Evolutionary conservation across 64 coral and sea anemone genomes (phyloP).

Genomic region (Porites lutea): DNA sequence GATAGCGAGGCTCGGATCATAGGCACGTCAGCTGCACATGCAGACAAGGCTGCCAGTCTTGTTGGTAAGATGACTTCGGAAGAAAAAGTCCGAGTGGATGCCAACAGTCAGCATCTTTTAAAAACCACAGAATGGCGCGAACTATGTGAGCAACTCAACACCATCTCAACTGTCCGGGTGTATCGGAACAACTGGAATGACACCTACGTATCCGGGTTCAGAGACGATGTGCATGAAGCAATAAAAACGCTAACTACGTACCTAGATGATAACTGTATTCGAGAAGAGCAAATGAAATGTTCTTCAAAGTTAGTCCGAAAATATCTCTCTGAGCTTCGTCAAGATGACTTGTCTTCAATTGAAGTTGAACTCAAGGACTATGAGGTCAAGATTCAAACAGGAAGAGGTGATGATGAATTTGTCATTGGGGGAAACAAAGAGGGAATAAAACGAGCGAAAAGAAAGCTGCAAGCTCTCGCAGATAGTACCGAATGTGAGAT

Average conservation of each 20-base stretch:
- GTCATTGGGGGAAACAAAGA: background rate
- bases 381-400: background rate
- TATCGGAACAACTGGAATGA: conserved; percentile 19
- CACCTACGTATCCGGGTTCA: conserved; percentile 57
- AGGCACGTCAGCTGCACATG: conserved; percentile 35
- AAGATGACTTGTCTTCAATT: background rate
- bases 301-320: background rate
- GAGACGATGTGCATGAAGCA: conserved; percentile 38
- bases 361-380: conserved; percentile 27
- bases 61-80: conserved; percentile 29
- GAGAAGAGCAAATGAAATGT: conserved; percentile 3
- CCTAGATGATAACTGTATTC: conserved; percentile 29
- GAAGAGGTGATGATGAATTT: background rate
- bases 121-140: conserved; percentile 27
- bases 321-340: conserved; percentile 15
- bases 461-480: background rate
- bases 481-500: background rate
- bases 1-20: conserved; percentile 12
- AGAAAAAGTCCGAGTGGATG: conserved; percentile 60
- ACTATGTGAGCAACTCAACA: conserved; percentile 10
- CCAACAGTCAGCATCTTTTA: conserved; percentile 34
- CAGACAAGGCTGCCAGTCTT: conserved; percentile 42
- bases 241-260: conserved; percentile 21
- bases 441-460: background rate
- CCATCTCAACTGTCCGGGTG: conserved; percentile 8